These are phyloP conservation scores for Engraulis encrasicolus DNA, from an alignment of 2,113 vertebrate genomes.

Conservation along the genomic window DNA sequence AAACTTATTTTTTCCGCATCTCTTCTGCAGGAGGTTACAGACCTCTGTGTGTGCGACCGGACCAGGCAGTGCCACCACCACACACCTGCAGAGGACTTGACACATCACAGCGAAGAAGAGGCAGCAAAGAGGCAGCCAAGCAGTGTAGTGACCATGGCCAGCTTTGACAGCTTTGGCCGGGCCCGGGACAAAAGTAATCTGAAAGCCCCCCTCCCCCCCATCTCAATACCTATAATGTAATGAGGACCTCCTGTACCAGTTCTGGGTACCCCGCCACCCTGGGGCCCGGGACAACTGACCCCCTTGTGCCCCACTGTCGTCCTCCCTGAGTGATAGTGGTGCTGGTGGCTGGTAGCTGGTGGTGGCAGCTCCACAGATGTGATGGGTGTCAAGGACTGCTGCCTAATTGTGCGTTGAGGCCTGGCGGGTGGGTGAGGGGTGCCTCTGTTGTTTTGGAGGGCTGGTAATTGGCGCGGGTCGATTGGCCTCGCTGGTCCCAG, in stretches of 20 bases:
- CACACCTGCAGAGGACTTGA: slow-evolving; percentile 34
- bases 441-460: not conserved
- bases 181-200: too few species aligned
- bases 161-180: too few species aligned
- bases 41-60: slow-evolving; percentile 1
- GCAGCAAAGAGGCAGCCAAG: not conserved
- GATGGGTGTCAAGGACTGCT: slow-evolving; percentile 31
- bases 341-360: too few species aligned
- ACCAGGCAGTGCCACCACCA: not conserved
- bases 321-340: too few species aligned
- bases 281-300: too few species aligned
- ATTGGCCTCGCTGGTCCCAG: not conserved
- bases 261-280: too few species aligned
- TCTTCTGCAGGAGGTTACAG: not conserved
- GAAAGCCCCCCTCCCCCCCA: too few species aligned
- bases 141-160: not conserved
- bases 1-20: not conserved
- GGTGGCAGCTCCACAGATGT: slow-evolving; percentile 40
- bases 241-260: too few species aligned
- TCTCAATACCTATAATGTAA: too few species aligned
- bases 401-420: slow-evolving; percentile 12
- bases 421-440: not conserved
- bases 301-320: too few species aligned
- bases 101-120: not conserved
- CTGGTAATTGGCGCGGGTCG: slow-evolving; percentile 30